phyloP scores from a whole-genome alignment of 2,888 invertebrate genomes.

The Acleris cristana region DNA sequence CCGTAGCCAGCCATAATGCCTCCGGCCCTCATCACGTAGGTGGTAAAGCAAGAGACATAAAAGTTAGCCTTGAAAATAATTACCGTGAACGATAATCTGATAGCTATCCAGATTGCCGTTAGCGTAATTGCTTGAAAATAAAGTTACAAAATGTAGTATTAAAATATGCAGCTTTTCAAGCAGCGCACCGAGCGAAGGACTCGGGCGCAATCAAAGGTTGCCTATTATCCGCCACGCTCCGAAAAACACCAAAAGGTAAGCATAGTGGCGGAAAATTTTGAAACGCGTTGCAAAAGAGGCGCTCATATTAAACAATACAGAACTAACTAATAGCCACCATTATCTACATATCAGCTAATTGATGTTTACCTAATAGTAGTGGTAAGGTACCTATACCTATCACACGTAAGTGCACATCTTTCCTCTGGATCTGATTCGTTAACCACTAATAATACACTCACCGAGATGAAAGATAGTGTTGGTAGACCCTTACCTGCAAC shows the following conservation, averaged over 20 bases:
- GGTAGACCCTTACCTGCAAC: slow-evolving; percentile 71
- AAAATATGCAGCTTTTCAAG: slow-evolving; percentile 79
- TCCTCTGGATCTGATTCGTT: slow-evolving; percentile 37
- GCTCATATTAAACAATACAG: slow-evolving; percentile 80
- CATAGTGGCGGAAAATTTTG: slow-evolving; percentile 80
- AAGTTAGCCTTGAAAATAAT: slow-evolving; percentile 59
- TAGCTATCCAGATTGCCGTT: slow-evolving; percentile 57
- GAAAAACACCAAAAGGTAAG: slow-evolving; percentile 81
- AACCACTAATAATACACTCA: slow-evolving; percentile 51
- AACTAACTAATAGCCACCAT: slow-evolving; percentile 75
- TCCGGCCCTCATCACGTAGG: slow-evolving; percentile 35
- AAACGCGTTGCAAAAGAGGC: slow-evolving; percentile 77
- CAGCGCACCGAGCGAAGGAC: slow-evolving; percentile 75
- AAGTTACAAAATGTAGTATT: slow-evolving; percentile 69
- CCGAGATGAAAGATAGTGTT: slow-evolving; percentile 45
- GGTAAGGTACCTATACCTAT: slow-evolving; percentile 51
- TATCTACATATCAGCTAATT: slow-evolving; percentile 80
- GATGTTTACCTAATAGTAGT: slow-evolving; percentile 72
- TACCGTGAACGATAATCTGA: slow-evolving; percentile 54
- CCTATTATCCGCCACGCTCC: slow-evolving; percentile 83
- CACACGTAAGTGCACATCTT: slow-evolving; percentile 35
- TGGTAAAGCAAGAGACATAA: slow-evolving; percentile 42
- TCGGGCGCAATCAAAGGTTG: slow-evolving; percentile 80
- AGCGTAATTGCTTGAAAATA: slow-evolving; percentile 54
- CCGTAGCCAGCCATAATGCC: slow-evolving; percentile 34